Conservation (phyloP, 2,797 vertebrate genomes). For the Enteromius mattozi region DNA sequence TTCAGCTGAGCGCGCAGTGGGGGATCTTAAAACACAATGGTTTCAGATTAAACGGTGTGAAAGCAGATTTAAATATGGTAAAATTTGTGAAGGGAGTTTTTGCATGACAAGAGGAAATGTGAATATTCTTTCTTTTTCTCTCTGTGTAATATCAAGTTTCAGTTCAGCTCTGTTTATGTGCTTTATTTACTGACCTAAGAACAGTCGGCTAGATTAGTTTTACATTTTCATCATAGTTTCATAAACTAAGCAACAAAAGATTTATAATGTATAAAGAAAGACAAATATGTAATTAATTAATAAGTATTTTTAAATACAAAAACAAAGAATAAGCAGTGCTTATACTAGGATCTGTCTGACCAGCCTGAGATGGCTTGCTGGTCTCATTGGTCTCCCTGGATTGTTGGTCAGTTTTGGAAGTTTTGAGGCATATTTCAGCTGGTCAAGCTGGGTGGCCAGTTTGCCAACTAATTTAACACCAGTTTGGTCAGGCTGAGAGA, state of each 20-base stretch:
- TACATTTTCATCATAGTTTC: neutral
- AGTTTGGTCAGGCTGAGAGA: neutral
- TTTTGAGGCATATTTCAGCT: neutral
- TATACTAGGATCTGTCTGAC: neutral
- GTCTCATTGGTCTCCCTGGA: neutral
- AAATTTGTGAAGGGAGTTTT: neutral
- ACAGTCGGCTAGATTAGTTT: neutral
- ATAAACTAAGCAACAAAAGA: neutral
- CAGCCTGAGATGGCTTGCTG: neutral
- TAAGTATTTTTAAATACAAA: neutral
- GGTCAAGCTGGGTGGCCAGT: neutral
- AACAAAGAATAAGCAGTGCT: neutral
- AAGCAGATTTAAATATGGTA: neutral
- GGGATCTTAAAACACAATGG: neutral
- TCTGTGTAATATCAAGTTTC: neutral
- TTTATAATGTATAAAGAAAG: neutral
- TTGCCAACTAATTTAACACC: neutral
- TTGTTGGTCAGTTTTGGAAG: neutral
- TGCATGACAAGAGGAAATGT: neutral
- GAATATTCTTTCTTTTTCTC: neutral
- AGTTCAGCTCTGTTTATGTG: neutral
- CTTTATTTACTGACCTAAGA: neutral
- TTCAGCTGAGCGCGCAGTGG: neutral
- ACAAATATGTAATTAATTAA: neutral
- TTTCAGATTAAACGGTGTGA: neutral